Conservation (phyloP, 2,888 invertebrate genomes). For the Charanyca ferruginea region DNA sequence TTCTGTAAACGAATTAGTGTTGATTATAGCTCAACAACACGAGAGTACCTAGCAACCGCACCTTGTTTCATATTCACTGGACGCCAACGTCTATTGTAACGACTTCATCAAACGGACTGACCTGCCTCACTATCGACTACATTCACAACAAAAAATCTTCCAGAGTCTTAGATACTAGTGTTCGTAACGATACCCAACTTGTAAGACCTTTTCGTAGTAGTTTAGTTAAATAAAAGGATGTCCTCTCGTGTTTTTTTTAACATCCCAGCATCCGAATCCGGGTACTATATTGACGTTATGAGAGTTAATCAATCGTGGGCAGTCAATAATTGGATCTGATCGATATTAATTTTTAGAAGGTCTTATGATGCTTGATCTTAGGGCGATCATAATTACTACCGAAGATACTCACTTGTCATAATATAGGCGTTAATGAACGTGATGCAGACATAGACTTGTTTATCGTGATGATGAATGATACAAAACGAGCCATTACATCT, state of each 20-base stretch:
- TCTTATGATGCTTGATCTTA: constrained; percentile 31
- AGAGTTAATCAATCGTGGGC: constrained; percentile 32
- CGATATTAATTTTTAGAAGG: constrained; percentile 60
- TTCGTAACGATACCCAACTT: neutral
- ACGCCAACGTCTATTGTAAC: constrained; percentile 48
- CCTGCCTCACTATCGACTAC: constrained; percentile 64
- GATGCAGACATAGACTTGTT: constrained; percentile 19
- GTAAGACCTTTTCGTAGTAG: neutral
- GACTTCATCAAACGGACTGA: constrained; percentile 60
- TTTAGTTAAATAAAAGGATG: neutral
- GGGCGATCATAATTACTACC: constrained; percentile 28
- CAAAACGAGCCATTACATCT: constrained; percentile 21
- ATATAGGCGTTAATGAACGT: constrained; percentile 18
- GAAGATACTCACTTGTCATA: constrained; percentile 28
- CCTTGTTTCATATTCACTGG: constrained; percentile 61
- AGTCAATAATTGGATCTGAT: constrained; percentile 54
- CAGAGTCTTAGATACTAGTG: neutral
- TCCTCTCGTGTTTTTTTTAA: neutral
- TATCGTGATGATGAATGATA: constrained; percentile 28
- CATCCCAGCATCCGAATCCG: constrained; percentile 16
- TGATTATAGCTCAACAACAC: constrained; percentile 71
- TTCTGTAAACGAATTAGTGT: constrained; percentile 79
- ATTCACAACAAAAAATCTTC: constrained; percentile 34
- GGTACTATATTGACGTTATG: constrained; percentile 23
- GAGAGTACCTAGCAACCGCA: constrained; percentile 66